Evolutionary conservation across 2,888 invertebrate genomes (phyloP).

Genomic region (Lasioglossum malachurum): DNA sequence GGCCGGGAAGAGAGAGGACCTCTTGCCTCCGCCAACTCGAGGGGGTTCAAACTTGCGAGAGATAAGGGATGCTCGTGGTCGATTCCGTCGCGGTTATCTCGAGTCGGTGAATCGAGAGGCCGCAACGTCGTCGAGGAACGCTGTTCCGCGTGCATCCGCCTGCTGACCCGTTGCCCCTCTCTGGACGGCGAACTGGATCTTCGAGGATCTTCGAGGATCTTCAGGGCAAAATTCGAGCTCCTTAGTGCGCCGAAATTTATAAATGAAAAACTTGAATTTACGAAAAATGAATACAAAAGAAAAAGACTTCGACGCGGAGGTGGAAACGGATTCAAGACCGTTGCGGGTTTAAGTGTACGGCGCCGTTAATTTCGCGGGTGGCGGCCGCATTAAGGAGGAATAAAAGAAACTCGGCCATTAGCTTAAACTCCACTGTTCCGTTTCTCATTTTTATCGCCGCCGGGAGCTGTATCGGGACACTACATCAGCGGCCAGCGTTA

Average conservation of each 20-base stretch:
- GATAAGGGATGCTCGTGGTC: conserved; percentile 51
- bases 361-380: neutral
- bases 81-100: conserved; percentile 43
- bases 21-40: conserved; percentile 21
- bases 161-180: neutral
- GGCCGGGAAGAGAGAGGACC: conserved; percentile 2
- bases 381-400: neutral
- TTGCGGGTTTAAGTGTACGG: neutral
- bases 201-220: neutral
- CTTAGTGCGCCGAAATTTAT: too few relatives aligned
- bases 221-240: neutral
- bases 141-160: neutral
- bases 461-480: neutral
- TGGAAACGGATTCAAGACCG: neutral
- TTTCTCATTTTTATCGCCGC: neutral
- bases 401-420: neutral
- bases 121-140: conserved; percentile 18
- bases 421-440: neutral
- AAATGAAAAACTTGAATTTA: too few relatives aligned
- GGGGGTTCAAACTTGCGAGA: conserved; percentile 33
- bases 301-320: neutral
- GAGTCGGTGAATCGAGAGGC: conserved; percentile 25
- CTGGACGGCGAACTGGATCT: neutral
- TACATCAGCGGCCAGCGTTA: neutral
- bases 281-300: neutral